Evolutionary conservation across 92 coral and sea anemone genomes (phyloP), one percentile per base, ranked within the genome.

Genomic region (Ricordea florida): DNA sequence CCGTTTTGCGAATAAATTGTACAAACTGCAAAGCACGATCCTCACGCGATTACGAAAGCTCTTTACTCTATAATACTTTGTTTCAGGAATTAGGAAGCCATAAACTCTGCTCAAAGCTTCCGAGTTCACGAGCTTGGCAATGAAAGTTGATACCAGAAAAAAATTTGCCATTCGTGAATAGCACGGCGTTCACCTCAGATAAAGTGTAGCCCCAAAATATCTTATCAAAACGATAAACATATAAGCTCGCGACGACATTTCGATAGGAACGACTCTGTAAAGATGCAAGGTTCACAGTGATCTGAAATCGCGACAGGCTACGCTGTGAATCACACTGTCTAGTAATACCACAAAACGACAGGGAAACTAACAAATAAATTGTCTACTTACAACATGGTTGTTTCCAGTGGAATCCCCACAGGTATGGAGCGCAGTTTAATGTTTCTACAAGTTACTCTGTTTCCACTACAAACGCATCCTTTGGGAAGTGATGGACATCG

Each of bases 391-490:
- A 87, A 52, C 32, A 53, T 16, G 26, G 78, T 58, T 5, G 80
- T 87, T 48, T 43, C 79, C 69, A 74, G 47, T 56, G 92, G 92
- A 87, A 87, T 87, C 85, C 92, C 88, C 74, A 8, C 18, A 38
- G 92, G 92, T 64, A 87, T 77, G 18, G 55, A 31, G 9, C 69
- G 72, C 23, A 87, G 69, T 24, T 49, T 30, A 18, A 40, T 41
- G 32, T 69, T 69, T 47, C 26, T 41, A 62, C 92, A 87, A 11
- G 15, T 36, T 24, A 87, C 92, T 57, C 66, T 72, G 34, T 62
- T 83, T 18, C 78, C 88, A 36, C 43, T 57, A 62, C 92, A 87
- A 67, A 50, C 38, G 52, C 92, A 87, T 3, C 83, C 66, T 56
- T 80, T 86, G 14, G 63, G n/a, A n/a, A 47, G 78, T 50, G 63